Conservation (phyloP, 1,140 invertebrate genomes). For the Tetramorium parvispinum region DNA sequence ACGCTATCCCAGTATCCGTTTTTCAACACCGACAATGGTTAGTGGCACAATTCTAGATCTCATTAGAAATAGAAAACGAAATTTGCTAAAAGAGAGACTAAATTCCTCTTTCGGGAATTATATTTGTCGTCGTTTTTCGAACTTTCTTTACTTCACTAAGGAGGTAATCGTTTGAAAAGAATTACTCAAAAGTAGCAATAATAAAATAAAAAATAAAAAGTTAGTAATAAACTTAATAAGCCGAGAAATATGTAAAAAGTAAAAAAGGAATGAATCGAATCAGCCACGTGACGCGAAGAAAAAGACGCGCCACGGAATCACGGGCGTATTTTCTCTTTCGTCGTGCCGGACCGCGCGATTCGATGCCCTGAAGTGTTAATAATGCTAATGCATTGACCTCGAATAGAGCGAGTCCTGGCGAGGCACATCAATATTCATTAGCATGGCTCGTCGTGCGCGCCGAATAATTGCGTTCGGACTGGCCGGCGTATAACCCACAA, state of each 20-base stretch:
- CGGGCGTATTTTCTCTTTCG: conserved; percentile 49
- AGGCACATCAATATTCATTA: conserved; percentile 81
- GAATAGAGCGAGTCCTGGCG: conserved; percentile 49
- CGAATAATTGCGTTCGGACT: conserved; percentile 70
- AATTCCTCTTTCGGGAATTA: background rate
- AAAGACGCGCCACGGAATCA: conserved; percentile 14
- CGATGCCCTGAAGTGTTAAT: conserved; percentile 75
- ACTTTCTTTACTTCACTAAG: background rate
- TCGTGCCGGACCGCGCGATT: background rate
- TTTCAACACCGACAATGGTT: background rate
- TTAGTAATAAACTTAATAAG: background rate
- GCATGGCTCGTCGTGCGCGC: conserved; percentile 62
- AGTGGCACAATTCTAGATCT: background rate
- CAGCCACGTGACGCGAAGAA: background rate
- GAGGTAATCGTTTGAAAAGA: background rate
- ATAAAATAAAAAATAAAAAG: conserved; percentile 25
- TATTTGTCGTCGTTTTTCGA: background rate
- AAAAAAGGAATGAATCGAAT: background rate
- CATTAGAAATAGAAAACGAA: background rate
- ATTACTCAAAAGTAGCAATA: background rate
- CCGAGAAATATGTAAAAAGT: background rate
- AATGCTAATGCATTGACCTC: conserved; percentile 81
- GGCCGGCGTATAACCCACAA: conserved; percentile 67
- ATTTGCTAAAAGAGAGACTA: background rate
- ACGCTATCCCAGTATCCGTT: background rate